phyloP scores from a whole-genome alignment of 2,113 vertebrate species.

The Gracilinanus agilis region DNA sequence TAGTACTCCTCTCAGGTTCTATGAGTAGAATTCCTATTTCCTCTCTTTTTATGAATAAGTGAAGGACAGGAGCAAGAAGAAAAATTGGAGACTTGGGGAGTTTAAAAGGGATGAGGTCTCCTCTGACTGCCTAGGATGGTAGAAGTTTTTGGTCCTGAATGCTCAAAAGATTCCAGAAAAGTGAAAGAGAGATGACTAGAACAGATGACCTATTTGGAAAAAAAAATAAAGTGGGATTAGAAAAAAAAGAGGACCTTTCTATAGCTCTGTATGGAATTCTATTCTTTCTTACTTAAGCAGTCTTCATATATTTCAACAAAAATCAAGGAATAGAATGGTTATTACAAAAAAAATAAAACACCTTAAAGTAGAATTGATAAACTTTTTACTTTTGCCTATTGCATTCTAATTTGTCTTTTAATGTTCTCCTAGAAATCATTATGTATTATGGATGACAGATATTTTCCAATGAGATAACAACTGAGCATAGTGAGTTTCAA shows the following conservation, averaged over 20 bases:
- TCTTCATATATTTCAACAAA: background rate
- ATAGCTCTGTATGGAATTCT: background rate
- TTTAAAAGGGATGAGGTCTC: background rate
- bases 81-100: background rate
- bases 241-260: background rate
- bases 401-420: conserved; percentile 19
- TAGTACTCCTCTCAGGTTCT: too few species aligned
- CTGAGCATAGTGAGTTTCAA: background rate
- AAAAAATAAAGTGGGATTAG: too few species aligned
- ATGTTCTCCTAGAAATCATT: background rate
- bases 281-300: background rate
- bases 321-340: background rate
- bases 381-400: background rate
- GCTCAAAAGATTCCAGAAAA: background rate
- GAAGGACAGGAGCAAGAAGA: background rate
- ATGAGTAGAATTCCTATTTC: too few species aligned
- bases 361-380: background rate
- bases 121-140: background rate
- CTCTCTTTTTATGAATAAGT: background rate
- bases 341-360: background rate
- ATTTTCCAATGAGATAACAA: accelerated
- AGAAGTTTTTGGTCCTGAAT: background rate
- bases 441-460: background rate
- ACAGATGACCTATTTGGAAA: background rate
- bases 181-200: background rate